Base-by-base conservation (phyloP, 2,113 vertebrate species). In the Taxidea taxus region DNA sequence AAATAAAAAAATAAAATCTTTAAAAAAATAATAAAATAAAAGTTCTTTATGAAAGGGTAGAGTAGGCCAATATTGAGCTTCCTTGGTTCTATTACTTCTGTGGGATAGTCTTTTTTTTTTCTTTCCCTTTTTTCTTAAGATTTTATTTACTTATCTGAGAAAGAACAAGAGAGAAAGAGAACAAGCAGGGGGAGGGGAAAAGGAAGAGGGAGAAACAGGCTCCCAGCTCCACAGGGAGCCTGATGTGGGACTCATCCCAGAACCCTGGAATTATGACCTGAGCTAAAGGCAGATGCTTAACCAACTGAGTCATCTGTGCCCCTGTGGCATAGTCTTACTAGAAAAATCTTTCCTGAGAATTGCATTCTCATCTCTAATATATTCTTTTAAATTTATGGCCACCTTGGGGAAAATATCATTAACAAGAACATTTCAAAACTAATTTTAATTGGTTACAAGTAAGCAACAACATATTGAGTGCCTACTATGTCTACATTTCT, bases 351-450 rank as follows among this genome's bases (percentile, higher is more conserved):
- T 95, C n/a, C 8, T 81, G 44, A 93, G 75, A 92, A 81, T 7
- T 75, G 27, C 23, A 88, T 64, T 90, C 27, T 87, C 15, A 80
- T 16, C 20, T 37, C 23, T 68, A 82, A 56, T 72, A 37, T 58
- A 85, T 60, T 68, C 10, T 88, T 91, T 89, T 31, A 93, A 56
- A 66, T 27, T 74, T 86, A 86, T 89, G 60, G 83, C 29, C 27
- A 83, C 83, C 78, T 80, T 14, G 60, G 68, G 62, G 16, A 86
- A 93, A 94, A 90, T 16, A 62, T 27, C 37, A 80, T 6, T 8
- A 29, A 89, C 80, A 64, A 25, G n/a, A 95, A 70, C 54, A 80
- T 92, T 94, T 90, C 51, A 62, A 93, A 97, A 96, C 68, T 93
- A 86, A 91, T 51, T 90, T 89, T 85, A 97, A 81, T 20, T 84